Evolutionary conservation across 2,797 vertebrate genomes (phyloP).

Genomic region (Meriones psammophilus): DNA sequence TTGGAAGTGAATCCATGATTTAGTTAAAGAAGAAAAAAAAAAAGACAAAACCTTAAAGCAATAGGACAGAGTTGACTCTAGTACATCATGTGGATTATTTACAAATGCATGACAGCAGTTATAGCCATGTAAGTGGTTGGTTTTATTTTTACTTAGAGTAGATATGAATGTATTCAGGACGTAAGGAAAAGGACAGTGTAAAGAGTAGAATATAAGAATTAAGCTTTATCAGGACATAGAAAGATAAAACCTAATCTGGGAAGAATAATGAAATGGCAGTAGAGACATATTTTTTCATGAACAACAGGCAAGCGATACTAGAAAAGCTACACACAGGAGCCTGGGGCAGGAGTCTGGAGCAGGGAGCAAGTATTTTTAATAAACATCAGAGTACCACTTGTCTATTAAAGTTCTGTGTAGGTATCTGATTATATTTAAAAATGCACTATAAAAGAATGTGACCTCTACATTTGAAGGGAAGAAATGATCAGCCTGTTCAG

Average conservation of each 20-base stretch:
- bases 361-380: background rate
- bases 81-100: background rate
- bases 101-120: slow-evolving; percentile 28
- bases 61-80: background rate
- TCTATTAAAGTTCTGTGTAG: slow-evolving; percentile 14
- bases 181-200: background rate
- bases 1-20: background rate
- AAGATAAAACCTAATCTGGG: background rate
- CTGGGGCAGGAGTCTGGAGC: background rate
- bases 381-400: background rate
- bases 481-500: background rate
- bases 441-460: background rate
- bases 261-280: background rate
- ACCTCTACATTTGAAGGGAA: background rate
- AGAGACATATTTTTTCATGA: background rate
- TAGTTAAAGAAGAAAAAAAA: background rate
- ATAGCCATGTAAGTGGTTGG: background rate
- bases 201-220: background rate
- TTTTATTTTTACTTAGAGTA: slow-evolving; percentile 16
- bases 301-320: background rate
- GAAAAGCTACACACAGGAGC: background rate
- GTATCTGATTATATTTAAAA: slow-evolving; percentile 31
- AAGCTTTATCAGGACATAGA: slow-evolving; percentile 24
- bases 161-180: background rate
- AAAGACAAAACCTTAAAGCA: background rate